Base-by-base conservation (phyloP, 2,113 vertebrate species). In the Burhinus oedicnemus region DNA sequence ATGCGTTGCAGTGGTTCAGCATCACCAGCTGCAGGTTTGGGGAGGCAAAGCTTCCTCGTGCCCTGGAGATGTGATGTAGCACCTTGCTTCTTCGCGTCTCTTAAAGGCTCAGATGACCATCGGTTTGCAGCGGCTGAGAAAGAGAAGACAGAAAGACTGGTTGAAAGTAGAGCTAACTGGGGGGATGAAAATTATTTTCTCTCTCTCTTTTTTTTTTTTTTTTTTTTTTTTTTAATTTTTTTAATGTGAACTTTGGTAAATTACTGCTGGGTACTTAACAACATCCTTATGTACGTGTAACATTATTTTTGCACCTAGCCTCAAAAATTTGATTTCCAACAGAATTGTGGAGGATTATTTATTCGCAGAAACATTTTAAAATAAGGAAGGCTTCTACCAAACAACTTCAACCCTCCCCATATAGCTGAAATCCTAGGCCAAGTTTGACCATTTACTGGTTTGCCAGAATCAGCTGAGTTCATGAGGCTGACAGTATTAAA, bases 41-140 rank as follows among this genome's bases (percentile, higher is more conserved):
- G 25, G 42, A 55, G 8, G n/a, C 5, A 87, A 78, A 93, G 4
- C 6, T 89, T 47, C 54, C 17, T 51, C 34, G 3, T 38, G 6
- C 4, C 30, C 18, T 4, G 6, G 1, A 19, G 44, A 13, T 1
- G 0, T 8, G 17, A 26, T 25, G 30, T 7, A 49, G 15, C 4
- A 29, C 19, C 14, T 45, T 25, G 11, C 9, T 83, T 6, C 57
- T 82, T 62, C 23, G 8, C 18, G 16, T 17, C 16, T 71, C 23
- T 61, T 25, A 52, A 15, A 42, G 49, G 0, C 6, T 64, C 32
- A 36, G 68, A 32, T 15, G 38, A 65, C 22, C 8, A 12, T 16
- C 1, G 2, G 12, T 25, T 51, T 51, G 49, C 49, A 51, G 49
- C 6, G 23, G 11, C 5, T 23, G 32, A 57, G 29, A 34, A 55